Percentiles rank a stretch among this genome's conserved stretches.
Evolutionary conservation across 2,113 vertebrate genomes (phyloP).

Genomic region (Canis aureus): DNA sequence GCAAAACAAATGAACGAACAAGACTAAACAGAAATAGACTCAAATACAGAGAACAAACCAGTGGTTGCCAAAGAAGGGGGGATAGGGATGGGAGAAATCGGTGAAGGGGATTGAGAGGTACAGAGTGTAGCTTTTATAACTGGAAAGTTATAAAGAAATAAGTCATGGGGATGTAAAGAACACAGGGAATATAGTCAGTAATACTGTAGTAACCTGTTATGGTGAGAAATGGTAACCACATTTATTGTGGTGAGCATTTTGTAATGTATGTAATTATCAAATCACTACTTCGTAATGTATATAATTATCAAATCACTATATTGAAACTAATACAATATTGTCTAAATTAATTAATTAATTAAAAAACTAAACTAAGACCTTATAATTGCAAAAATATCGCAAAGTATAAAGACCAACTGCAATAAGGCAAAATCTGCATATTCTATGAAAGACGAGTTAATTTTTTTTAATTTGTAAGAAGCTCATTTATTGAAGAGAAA

Average conservation of each 20-base stretch:
- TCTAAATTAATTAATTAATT: neutral
- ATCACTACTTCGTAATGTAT: neutral
- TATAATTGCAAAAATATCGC: neutral
- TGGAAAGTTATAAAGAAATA: neutral
- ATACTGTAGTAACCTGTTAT: neutral
- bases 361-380: neutral
- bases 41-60: neutral
- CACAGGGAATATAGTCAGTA: neutral
- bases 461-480: slow-evolving; percentile 31
- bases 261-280: neutral
- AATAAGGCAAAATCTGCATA: neutral
- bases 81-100: neutral
- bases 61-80: neutral
- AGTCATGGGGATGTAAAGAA: neutral
- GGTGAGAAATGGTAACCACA: neutral
- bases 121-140: too few relatives aligned
- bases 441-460: neutral
- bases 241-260: neutral
- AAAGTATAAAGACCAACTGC: neutral
- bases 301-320: neutral
- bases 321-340: neutral
- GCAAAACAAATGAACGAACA: neutral
- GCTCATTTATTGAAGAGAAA: neutral
- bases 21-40: neutral
- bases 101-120: neutral